These are phyloP conservation scores for Pinctada fucata DNA, from an alignment of 2,888 invertebrate species.

Conservation along the genomic window DNA sequence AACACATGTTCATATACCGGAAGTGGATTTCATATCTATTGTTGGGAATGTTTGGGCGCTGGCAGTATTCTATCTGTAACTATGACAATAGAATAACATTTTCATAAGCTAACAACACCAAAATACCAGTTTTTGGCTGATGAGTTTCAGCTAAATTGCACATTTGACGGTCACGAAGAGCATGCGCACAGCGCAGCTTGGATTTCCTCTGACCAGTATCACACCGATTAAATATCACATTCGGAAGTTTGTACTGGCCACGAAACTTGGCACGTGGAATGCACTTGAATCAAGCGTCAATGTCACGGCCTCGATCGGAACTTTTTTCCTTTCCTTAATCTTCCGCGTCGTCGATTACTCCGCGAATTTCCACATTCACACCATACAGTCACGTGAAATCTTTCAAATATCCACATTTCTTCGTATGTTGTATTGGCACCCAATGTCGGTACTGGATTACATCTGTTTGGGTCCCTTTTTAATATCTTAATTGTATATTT, in stretches of 20 bases:
- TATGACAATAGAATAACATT: not conserved
- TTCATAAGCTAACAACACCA: not conserved
- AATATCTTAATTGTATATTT: constrained; percentile 68
- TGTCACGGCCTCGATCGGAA: constrained; percentile 11
- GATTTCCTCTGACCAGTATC: not conserved
- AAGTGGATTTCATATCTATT: not conserved
- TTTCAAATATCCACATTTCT: constrained; percentile 64
- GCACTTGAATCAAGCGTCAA: constrained; percentile 16
- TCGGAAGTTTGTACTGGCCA: not conserved
- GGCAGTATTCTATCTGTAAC: not conserved
- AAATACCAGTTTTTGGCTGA: not conserved
- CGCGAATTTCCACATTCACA: constrained; percentile 62
- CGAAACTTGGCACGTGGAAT: constrained; percentile 32
- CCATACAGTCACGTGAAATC: constrained; percentile 61
- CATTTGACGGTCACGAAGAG: too few species aligned
- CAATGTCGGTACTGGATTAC: constrained; percentile 67
- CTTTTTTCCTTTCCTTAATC: constrained; percentile 1
- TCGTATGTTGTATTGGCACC: constrained; percentile 64
- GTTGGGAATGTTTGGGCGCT: not conserved
- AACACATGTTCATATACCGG: not conserved
- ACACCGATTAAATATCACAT: not conserved
- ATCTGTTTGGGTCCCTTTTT: constrained; percentile 64
- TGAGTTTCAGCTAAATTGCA: not conserved
- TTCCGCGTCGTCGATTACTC: constrained; percentile 32
- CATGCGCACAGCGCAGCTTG: not conserved